Percentiles rank a stretch among this genome's conserved stretches.
Evolutionary conservation across 2,888 invertebrate species (phyloP).

Genomic region (Yponomeuta sedellus): DNA sequence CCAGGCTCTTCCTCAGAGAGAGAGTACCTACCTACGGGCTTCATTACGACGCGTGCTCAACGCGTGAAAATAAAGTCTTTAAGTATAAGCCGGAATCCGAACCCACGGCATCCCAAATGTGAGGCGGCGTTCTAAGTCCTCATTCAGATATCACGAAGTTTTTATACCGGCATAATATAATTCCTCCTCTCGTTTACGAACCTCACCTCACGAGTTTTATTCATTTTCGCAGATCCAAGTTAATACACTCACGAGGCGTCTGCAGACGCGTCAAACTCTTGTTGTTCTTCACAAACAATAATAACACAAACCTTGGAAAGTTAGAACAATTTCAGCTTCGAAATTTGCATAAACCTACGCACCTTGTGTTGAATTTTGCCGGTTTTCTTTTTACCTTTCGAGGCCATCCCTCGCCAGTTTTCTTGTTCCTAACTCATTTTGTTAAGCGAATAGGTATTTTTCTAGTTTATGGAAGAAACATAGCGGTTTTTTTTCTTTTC

Average conservation of each 20-base stretch:
- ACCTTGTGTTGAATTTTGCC: conserved; percentile 50
- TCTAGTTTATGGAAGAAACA: conserved; percentile 19
- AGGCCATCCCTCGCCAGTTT: conserved; percentile 44
- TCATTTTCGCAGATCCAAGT: conserved; percentile 2
- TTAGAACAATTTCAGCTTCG: conserved; percentile 56
- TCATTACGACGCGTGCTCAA: too few species aligned
- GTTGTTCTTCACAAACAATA: conserved; percentile 57
- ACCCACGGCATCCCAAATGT: too few species aligned
- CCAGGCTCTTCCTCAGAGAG: too few species aligned
- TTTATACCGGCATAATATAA: background rate
- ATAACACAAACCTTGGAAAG: conserved; percentile 58
- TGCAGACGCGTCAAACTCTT: conserved; percentile 30
- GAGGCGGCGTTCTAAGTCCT: too few species aligned
- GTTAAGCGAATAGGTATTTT: conserved; percentile 31
- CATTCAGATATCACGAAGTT: background rate
- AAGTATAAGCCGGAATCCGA: too few species aligned
- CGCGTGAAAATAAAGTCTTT: too few species aligned
- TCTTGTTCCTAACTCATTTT: conserved; percentile 43
- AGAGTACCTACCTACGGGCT: too few species aligned
- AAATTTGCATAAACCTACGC: conserved; percentile 69
- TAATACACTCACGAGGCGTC: conserved; percentile 10
- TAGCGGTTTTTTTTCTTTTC: background rate
- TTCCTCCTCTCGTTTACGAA: background rate
- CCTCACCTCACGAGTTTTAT: background rate
- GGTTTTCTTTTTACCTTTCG: conserved; percentile 50